Percentiles rank a stretch among this genome's conserved stretches.
phyloP scores from a whole-genome alignment of 2,113 vertebrate species.

The Oryzias woworae region DNA sequence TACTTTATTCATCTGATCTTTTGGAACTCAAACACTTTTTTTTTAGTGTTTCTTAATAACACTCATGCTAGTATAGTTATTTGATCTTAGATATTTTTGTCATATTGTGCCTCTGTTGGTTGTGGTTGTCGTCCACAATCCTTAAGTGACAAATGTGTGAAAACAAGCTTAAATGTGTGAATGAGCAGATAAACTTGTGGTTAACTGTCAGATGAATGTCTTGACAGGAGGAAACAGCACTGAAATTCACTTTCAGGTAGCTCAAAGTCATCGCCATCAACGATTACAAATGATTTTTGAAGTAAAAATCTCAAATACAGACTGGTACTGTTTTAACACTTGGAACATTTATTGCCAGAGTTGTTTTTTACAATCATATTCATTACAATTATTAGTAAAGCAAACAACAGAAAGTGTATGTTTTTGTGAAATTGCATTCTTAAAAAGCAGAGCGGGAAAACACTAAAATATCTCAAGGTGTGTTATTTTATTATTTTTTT shows the following conservation, averaged over 20 bases:
- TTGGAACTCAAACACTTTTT: too few relatives aligned
- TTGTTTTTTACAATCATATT: conserved; percentile 81
- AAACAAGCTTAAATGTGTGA: conserved; percentile 17
- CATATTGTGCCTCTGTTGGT: neutral
- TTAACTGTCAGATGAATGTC: neutral
- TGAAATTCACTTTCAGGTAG: too few relatives aligned
- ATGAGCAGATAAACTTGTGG: conserved; percentile 17
- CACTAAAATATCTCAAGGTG: conserved; percentile 43
- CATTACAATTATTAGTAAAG: conserved; percentile 69
- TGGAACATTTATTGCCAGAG: conserved; percentile 73
- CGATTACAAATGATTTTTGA: neutral
- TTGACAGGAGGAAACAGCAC: neutral
- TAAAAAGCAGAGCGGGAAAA: conserved; percentile 61
- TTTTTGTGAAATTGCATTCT: conserved; percentile 58
- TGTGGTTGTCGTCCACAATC: neutral
- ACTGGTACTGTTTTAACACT: conserved; percentile 29
- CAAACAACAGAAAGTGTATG: conserved; percentile 49
- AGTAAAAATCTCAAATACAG: conserved; percentile 5
- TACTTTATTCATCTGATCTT: too few relatives aligned
- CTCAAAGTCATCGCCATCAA: too few relatives aligned
- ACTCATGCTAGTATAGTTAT: neutral
- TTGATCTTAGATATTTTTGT: too few relatives aligned
- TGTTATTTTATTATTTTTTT: conserved; percentile 44
- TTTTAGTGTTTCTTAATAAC: too few relatives aligned
- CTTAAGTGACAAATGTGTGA: conserved; percentile 13